Percentiles rank a stretch among this genome's conserved stretches.
These are phyloP conservation scores for Prunella strophiata DNA, from an alignment of 2,797 vertebrate species.

Conservation along the genomic window DNA sequence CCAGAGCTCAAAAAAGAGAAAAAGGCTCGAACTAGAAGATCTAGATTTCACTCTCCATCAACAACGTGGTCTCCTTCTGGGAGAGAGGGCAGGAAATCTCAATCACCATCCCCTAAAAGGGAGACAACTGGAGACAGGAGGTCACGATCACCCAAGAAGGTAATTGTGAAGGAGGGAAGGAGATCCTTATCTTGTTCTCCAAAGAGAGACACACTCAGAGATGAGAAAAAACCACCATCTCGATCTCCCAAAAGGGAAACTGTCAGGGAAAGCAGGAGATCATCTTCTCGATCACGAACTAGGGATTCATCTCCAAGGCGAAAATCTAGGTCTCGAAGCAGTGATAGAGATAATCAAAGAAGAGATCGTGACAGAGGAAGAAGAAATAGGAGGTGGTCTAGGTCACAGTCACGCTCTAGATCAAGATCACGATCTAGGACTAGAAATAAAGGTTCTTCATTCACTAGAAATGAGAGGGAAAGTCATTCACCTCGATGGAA, in stretches of 20 bases:
- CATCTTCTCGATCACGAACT: slow-evolving; percentile 64
- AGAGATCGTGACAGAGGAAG: slow-evolving; percentile 78
- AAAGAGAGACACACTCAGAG: slow-evolving; percentile 78
- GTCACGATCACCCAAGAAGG: slow-evolving; percentile 73
- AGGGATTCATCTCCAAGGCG: slow-evolving; percentile 77
- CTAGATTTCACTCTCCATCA: slow-evolving; percentile 93
- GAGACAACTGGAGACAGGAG: slow-evolving; percentile 52
- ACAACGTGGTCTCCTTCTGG: slow-evolving; percentile 92
- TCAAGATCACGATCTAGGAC: slow-evolving; percentile 84
- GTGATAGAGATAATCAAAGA: slow-evolving; percentile 80
- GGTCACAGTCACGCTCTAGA: slow-evolving; percentile 83
- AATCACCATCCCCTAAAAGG: slow-evolving; percentile 79
- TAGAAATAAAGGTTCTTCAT: slow-evolving; percentile 76
- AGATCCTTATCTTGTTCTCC: slow-evolving; percentile 81
- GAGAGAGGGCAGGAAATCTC: slow-evolving; percentile 81
- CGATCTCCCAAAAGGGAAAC: slow-evolving; percentile 85
- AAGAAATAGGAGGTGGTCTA: slow-evolving; percentile 82
- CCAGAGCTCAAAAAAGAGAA: slow-evolving; percentile 75
- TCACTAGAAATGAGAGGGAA: slow-evolving; percentile 78
- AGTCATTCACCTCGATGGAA: slow-evolving; percentile 86
- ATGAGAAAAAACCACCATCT: slow-evolving; percentile 77
- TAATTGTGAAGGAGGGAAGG: slow-evolving; percentile 42
- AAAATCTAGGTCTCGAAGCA: slow-evolving; percentile 83
- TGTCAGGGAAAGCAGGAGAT: slow-evolving; percentile 74
- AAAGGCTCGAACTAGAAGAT: slow-evolving; percentile 84